Evolutionary conservation across 2,113 vertebrate species (phyloP).

Genomic region (Zosterops lateralis): DNA sequence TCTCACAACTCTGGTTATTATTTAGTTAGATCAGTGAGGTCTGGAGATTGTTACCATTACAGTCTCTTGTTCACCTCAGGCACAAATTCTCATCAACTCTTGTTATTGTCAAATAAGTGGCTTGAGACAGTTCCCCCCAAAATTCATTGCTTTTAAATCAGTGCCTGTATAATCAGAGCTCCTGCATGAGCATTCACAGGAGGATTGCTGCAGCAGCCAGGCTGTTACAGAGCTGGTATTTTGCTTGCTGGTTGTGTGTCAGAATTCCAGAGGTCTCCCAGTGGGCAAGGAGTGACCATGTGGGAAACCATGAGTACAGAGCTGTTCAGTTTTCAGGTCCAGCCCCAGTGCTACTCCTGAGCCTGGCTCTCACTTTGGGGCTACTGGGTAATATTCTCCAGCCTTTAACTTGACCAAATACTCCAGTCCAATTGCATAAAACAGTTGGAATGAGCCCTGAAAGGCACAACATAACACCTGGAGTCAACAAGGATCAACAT

Average conservation of each 20-base stretch:
- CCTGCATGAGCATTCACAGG: not conserved
- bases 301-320: not conserved
- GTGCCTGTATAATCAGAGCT: not conserved
- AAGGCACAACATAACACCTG: not conserved
- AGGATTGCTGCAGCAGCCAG: not conserved
- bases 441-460: not conserved
- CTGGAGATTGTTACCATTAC: not conserved
- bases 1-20: not conserved
- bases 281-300: not conserved
- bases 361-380: accelerated
- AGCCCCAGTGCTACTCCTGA: not conserved
- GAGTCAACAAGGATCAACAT: not conserved
- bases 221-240: not conserved
- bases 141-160: not conserved
- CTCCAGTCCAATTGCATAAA: not conserved
- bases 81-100: not conserved
- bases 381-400: not conserved
- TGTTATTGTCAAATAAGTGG: not conserved
- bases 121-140: not conserved
- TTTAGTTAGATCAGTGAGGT: not conserved
- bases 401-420: not conserved
- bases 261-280: not conserved
- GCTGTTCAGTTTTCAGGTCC: not conserved
- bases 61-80: not conserved
- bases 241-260: not conserved